Percentiles rank a stretch among this genome's conserved stretches.
phyloP scores from a whole-genome alignment of 2,797 vertebrate species.

The Pelochelys cantorii region DNA sequence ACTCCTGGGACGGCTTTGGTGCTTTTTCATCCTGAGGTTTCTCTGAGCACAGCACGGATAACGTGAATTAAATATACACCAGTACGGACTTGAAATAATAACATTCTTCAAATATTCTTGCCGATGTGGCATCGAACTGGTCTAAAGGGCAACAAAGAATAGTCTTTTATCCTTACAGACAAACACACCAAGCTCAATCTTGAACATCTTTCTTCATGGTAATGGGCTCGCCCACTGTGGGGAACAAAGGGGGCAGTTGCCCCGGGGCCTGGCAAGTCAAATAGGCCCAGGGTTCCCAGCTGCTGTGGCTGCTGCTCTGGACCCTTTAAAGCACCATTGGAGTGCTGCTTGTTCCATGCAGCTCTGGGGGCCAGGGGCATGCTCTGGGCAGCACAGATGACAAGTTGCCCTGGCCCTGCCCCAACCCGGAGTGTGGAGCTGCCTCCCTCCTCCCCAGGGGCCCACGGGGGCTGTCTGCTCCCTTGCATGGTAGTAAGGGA shows the following conservation, averaged over 20 bases:
- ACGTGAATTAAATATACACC: not conserved
- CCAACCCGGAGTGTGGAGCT: no score
- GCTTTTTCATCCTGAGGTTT: not conserved
- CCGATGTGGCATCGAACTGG: not conserved
- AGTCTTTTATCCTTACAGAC: not conserved
- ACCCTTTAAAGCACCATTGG: no score
- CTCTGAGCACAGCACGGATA: not conserved
- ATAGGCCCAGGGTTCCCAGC: no score
- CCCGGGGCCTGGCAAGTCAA: no score
- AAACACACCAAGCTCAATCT: not conserved
- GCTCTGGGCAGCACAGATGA: no score
- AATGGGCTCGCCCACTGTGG: not conserved
- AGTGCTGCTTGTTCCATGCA: no score
- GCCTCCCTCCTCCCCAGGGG: no score
- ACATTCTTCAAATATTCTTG: not conserved
- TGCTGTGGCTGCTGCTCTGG: no score
- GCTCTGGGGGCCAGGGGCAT: no score
- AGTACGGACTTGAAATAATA: not conserved
- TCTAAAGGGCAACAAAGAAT: not conserved
- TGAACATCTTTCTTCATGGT: not conserved
- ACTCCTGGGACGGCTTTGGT: not conserved
- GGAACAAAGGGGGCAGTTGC: no score
- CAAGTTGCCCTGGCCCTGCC: no score
- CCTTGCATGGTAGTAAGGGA: not conserved
- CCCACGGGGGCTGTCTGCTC: no score